Evolutionary conservation across 2,888 invertebrate genomes (phyloP).

Genomic region (Xestia c-nigrum): DNA sequence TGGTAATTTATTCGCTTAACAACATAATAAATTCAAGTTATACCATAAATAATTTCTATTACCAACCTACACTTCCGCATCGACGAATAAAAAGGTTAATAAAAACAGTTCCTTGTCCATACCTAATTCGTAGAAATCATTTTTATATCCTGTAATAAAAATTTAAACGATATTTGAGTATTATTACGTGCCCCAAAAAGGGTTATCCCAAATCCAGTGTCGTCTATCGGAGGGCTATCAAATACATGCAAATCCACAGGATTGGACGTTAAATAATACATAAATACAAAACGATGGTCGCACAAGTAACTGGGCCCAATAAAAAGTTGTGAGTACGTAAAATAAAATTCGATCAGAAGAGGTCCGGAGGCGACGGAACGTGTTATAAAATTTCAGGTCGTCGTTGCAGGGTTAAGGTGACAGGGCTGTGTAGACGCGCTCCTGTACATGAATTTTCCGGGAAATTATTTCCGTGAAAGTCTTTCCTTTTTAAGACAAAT

Average conservation of each 20-base stretch:
- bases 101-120: slow-evolving; percentile 64
- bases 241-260: slow-evolving; percentile 85
- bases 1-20: slow-evolving; percentile 1
- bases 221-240: slow-evolving; percentile 71
- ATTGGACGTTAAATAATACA: slow-evolving; percentile 87
- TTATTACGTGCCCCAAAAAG: slow-evolving; percentile 76
- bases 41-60: slow-evolving; percentile 45
- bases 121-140: slow-evolving; percentile 72
- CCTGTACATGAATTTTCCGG: slow-evolving; percentile 18
- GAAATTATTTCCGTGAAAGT: neutral
- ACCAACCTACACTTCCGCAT: slow-evolving; percentile 42
- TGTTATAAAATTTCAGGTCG: slow-evolving; percentile 79
- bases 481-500: fast-evolving
- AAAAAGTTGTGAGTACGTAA: slow-evolving; percentile 84
- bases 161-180: slow-evolving; percentile 74
- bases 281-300: slow-evolving; percentile 81
- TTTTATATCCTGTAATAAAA: slow-evolving; percentile 73
- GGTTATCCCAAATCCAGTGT: slow-evolving; percentile 76
- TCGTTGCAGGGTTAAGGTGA: slow-evolving; percentile 78
- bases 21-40: slow-evolving; percentile 32
- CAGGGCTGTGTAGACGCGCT: slow-evolving; percentile 62
- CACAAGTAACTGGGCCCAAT: slow-evolving; percentile 79
- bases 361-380: slow-evolving; percentile 66
- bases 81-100: slow-evolving; percentile 63
- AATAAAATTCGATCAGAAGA: slow-evolving; percentile 85